phyloP scores from a whole-genome alignment of 2,888 invertebrate genomes.

The Temnothorax ravouxi region DNA sequence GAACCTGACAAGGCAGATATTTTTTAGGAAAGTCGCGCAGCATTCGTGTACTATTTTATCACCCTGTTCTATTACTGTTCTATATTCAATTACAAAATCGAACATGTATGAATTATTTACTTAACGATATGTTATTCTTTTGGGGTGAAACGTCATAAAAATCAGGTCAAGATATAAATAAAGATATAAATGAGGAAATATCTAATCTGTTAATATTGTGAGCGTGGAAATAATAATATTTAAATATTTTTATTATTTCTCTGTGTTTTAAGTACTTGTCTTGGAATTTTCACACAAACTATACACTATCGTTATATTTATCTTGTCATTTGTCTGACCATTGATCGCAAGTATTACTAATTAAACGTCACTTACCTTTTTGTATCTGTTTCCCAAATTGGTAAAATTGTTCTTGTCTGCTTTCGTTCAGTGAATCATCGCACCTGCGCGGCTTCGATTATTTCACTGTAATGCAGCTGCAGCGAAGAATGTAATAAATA shows the following conservation, averaged over 20 bases:
- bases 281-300: background rate
- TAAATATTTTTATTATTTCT: background rate
- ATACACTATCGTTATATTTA: background rate
- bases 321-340: background rate
- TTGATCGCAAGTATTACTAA: background rate
- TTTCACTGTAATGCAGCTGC: slow-evolving; percentile 64
- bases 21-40: background rate
- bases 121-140: background rate
- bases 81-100: background rate
- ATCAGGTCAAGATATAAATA: background rate
- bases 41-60: background rate
- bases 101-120: background rate
- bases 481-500: slow-evolving; percentile 65
- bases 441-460: slow-evolving; percentile 72
- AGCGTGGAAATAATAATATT: background rate
- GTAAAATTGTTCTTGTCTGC: slow-evolving; percentile 59
- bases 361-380: slow-evolving; percentile 40
- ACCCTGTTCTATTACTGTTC: background rate
- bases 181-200: background rate
- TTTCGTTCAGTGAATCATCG: slow-evolving; percentile 69
- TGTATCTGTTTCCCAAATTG: slow-evolving; percentile 56
- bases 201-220: background rate
- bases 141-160: background rate
- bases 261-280: background rate
- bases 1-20: background rate